Conservation (phyloP, 92 coral and sea anemone genomes). For the Zoanthus solanderi region DNA sequence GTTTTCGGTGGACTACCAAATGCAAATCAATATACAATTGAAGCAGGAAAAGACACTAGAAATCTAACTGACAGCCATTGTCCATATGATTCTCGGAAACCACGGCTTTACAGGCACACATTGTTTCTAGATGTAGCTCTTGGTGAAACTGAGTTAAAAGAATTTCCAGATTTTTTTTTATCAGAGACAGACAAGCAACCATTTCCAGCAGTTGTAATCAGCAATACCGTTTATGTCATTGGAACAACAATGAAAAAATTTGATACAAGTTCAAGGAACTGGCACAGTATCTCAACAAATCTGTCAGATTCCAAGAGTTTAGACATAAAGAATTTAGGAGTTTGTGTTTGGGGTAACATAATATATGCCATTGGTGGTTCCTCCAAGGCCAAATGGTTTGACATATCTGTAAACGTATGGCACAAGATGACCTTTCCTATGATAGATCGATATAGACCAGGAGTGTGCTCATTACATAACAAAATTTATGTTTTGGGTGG, state of each 20-base stretch:
- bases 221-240: constrained; percentile 43
- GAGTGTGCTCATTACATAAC: constrained; percentile 53
- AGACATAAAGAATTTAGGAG: constrained; percentile 31
- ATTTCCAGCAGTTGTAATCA: constrained; percentile 29
- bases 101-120: constrained; percentile 28
- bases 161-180: constrained; percentile 32
- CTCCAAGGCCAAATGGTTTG: constrained; percentile 46
- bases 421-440: constrained; percentile 34
- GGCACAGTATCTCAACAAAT: constrained; percentile 42
- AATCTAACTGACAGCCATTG: neutral
- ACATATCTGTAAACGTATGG: constrained; percentile 39
- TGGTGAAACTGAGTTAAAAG: constrained; percentile 26
- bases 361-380: constrained; percentile 69
- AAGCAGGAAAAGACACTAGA: constrained; percentile 14
- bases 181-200: constrained; percentile 44
- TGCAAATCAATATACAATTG: constrained; percentile 27
- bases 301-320: neutral
- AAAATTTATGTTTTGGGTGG: constrained; percentile 68
- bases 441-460: constrained; percentile 64
- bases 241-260: constrained; percentile 43
- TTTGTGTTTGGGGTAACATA: constrained; percentile 37
- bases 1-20: constrained; percentile 61
- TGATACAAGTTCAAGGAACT: constrained; percentile 40
- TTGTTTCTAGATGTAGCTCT: constrained; percentile 34
- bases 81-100: constrained; percentile 40